phyloP scores from a whole-genome alignment of 2,797 vertebrate genomes.

The Lagodon rhomboides region DNA sequence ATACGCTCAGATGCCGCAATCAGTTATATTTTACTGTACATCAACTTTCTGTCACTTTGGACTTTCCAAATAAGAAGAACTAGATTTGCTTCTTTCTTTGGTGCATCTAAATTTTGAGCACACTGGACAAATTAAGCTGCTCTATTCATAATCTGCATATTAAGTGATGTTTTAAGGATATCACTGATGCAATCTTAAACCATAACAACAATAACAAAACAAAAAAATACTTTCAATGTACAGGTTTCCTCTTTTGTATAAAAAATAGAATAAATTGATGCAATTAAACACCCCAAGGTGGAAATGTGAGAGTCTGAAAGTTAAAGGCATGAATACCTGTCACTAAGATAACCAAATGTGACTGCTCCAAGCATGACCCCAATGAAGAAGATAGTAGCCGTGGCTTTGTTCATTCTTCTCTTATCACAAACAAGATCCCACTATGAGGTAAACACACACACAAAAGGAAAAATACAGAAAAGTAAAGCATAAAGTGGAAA shows the following conservation, averaged over 20 bases:
- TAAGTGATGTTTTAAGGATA: too few relatives aligned
- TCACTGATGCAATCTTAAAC: too few relatives aligned
- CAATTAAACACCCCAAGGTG: background rate
- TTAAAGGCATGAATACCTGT: conserved; percentile 65
- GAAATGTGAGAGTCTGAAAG: conserved; percentile 5
- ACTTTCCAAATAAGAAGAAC: too few relatives aligned
- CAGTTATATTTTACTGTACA: too few relatives aligned
- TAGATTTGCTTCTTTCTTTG: background rate
- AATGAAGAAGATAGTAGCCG: conserved; percentile 77
- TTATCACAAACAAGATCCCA: conserved; percentile 84
- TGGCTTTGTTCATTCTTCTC: conserved; percentile 74
- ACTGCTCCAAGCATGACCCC: conserved; percentile 82
- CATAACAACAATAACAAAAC: too few relatives aligned
- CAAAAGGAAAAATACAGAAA: background rate
- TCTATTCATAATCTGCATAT: background rate
- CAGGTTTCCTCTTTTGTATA: too few relatives aligned
- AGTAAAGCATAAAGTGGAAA: background rate
- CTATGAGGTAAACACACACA: conserved; percentile 54
- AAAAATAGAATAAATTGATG: too few relatives aligned
- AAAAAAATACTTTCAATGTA: too few relatives aligned
- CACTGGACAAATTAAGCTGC: background rate
- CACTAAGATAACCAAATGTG: conserved; percentile 78
- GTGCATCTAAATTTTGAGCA: background rate
- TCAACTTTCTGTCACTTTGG: too few relatives aligned
- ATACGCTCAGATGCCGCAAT: too few relatives aligned